These are phyloP conservation scores for Trichopoda pennipes DNA, from an alignment of 2,888 invertebrate species.

Conservation along the genomic window DNA sequence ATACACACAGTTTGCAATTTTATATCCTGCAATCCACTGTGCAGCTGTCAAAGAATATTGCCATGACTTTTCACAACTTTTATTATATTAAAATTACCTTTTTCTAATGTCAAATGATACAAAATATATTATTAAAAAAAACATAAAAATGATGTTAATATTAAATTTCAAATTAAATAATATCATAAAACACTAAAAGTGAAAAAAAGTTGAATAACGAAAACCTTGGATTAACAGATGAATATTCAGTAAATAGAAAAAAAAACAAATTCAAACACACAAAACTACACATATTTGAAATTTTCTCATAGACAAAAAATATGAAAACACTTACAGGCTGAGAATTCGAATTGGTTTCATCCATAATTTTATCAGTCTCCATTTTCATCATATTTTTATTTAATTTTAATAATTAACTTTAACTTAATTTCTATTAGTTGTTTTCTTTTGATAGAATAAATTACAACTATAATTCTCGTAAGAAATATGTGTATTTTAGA, in stretches of 20 bases:
- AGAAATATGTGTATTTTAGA: conserved; percentile 30
- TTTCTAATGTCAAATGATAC: not conserved
- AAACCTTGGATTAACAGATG: conserved; percentile 62
- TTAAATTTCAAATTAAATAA: not conserved
- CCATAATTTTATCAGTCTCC: conserved; percentile 95
- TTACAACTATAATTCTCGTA: conserved; percentile 25
- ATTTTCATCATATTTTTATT: conserved; percentile 87
- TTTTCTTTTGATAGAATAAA: conserved; percentile 37
- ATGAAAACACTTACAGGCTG: conserved; percentile 82
- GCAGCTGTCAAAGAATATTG: conserved; percentile 30
- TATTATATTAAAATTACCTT: not conserved
- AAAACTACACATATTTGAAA: not conserved
- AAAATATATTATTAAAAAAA: not conserved
- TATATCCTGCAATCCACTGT: conserved; percentile 1
- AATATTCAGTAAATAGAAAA: conserved; percentile 41
- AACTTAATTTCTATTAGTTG: conserved; percentile 37
- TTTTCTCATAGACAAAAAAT: not conserved
- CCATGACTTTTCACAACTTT: conserved; percentile 11
- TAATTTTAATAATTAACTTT: conserved; percentile 57
- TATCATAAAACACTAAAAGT: conserved; percentile 43
- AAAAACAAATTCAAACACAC: not conserved
- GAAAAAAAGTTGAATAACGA: conserved; percentile 61
- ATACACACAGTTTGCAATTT: no score
- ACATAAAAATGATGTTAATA: not conserved
- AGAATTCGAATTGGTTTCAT: conserved; percentile 87